Percentiles rank a stretch among this genome's conserved stretches.
Evolutionary conservation across 2,888 invertebrate species (phyloP).

Genomic region (Phengaris alcon): DNA sequence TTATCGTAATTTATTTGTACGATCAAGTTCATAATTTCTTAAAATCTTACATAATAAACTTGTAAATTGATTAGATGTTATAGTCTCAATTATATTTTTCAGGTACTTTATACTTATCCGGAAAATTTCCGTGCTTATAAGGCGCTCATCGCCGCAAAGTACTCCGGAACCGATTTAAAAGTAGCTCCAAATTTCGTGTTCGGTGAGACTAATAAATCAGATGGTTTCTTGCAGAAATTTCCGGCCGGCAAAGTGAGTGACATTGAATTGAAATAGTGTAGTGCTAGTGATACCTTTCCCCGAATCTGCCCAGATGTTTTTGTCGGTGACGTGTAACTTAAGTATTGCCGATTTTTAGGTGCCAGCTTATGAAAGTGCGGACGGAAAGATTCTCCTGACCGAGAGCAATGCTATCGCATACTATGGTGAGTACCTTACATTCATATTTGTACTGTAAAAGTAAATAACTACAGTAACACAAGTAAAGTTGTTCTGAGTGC

Average conservation of each 20-base stretch:
- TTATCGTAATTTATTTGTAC: slow-evolving; percentile 56
- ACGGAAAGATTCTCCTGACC: slow-evolving; percentile 88
- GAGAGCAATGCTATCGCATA: slow-evolving; percentile 99
- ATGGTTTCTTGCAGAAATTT: slow-evolving; percentile 94
- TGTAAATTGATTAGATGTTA: neutral
- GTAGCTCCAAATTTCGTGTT: slow-evolving; percentile 92
- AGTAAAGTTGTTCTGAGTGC: neutral
- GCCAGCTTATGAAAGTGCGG: slow-evolving; percentile 94
- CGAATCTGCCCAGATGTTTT: slow-evolving; percentile 41
- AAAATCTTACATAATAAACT: slow-evolving; percentile 39
- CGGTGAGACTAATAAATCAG: slow-evolving; percentile 94
- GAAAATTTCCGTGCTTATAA: slow-evolving; percentile 99
- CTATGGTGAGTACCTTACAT: slow-evolving; percentile 81
- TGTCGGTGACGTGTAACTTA: slow-evolving; percentile 61
- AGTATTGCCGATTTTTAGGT: slow-evolving; percentile 83
- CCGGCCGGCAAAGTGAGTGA: slow-evolving; percentile 95
- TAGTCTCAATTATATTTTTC: slow-evolving; percentile 65
- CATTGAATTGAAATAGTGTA: slow-evolving; percentile 38
- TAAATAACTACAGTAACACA: neutral
- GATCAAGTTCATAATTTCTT: slow-evolving; percentile 47
- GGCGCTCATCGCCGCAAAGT: slow-evolving; percentile 97
- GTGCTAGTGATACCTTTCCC: slow-evolving; percentile 43
- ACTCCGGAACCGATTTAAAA: slow-evolving; percentile 92
- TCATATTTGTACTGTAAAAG: neutral
- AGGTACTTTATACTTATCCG: slow-evolving; percentile 98